Base-by-base conservation (phyloP, 2,888 invertebrate genomes). In the Diloba caeruleocephala region DNA sequence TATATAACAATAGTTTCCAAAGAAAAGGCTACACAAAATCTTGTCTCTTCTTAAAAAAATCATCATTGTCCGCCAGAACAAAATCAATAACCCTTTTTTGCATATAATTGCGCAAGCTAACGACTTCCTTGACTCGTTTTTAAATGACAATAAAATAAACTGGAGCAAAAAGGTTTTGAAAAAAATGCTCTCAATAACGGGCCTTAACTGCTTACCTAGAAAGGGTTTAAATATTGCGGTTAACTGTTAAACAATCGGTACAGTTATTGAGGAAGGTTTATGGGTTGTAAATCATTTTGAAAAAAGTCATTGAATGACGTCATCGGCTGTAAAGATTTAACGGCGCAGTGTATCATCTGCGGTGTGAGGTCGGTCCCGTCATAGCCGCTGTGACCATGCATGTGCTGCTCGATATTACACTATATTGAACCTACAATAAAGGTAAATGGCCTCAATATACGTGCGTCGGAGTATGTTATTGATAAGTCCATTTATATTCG, bases 211-310 rank as follows among this genome's bases (percentile, higher is more conserved):
- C 76, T 81, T 90, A 91, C 90, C 90, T 89, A 90, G 90, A 92
- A 92, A 87, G 90, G 91, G 89, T 90, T 91, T 87, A 87, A 90
- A 88, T 86, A 89, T 90, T 92, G 92, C 89, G 93, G 92, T 92
- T 91, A 89, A 88, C 88, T 86, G 91, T 92, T 88, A 85, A 91
- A 91, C 91, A 92, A 92, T 92, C 83, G 86, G 86, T 88, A 90
- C 92, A 87, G 92, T 92, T 92, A 92, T 90, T 88, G 90, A 86
- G 76, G 81, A 82, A 76, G 82, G 83, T 92, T 93, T 93, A 92
- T 87, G 89, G 82, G 89, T 69, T 85, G 88, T 93, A 92, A 93
- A 93, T 92, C 91, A 90, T 89, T 86, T 79, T 80, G 82, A 87
- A 88, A 89, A 90, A 92, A 88, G 77, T 78, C 68, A 59, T 49